Percentiles rank a stretch among this genome's conserved stretches.
Conservation (phyloP, 2,797 vertebrate species). For the Urophycis tenuis region DNA sequence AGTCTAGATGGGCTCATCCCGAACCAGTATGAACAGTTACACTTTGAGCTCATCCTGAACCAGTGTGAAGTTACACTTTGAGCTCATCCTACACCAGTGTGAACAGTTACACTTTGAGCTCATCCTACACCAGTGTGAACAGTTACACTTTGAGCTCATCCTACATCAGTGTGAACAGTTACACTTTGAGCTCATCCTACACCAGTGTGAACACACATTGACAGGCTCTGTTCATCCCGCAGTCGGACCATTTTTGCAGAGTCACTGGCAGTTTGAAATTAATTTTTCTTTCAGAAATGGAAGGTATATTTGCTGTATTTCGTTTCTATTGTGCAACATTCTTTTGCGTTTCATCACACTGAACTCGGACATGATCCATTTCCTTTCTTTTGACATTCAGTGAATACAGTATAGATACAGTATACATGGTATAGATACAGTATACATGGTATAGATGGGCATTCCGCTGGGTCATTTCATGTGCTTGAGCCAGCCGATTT, state of each 20-base stretch:
- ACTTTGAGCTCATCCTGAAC: neutral
- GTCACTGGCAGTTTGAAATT: neutral
- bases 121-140: neutral
- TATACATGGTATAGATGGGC: slow-evolving; percentile 18
- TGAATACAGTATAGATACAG: slow-evolving; percentile 8
- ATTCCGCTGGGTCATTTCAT: slow-evolving; percentile 33
- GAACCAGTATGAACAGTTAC: neutral
- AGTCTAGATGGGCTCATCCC: slow-evolving; percentile 7
- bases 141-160: slow-evolving; percentile 6
- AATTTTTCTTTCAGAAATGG: neutral
- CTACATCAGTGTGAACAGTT: neutral
- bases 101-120: slow-evolving; percentile 9
- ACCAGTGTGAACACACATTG: too few relatives aligned
- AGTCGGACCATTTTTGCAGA: neutral
- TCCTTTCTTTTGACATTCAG: slow-evolving; percentile 26
- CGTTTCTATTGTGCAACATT: neutral
- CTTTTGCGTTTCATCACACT: slow-evolving; percentile 7
- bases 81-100: neutral
- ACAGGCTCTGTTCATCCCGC: neutral
- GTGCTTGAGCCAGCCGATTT: slow-evolving; percentile 19
- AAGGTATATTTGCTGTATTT: neutral
- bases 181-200: too few relatives aligned
- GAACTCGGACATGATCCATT: slow-evolving; percentile 15
- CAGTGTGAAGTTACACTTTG: slow-evolving; percentile 1
- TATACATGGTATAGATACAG: neutral